Evolutionary conservation across 2,888 invertebrate genomes (phyloP).

Genomic region (Rhagonycha lutea): DNA sequence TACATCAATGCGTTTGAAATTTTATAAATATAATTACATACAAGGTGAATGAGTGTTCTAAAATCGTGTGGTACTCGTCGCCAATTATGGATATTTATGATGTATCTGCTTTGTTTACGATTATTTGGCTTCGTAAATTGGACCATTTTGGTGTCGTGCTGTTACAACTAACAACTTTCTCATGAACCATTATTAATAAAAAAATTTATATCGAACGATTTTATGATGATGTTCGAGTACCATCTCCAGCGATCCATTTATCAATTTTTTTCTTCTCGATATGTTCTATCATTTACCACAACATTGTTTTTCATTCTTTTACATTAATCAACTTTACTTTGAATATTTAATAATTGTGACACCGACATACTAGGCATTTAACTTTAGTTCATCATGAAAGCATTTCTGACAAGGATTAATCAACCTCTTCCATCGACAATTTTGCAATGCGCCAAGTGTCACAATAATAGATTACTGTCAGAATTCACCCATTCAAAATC

Average conservation of each 20-base stretch:
- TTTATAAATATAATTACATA: constrained; percentile 48
- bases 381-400: neutral
- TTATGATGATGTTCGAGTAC: neutral
- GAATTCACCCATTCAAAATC: too few species aligned
- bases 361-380: neutral
- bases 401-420: neutral
- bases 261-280: neutral
- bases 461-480: neutral
- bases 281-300: neutral
- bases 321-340: neutral
- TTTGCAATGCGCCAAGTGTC: neutral
- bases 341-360: neutral
- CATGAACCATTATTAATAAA: constrained; percentile 13
- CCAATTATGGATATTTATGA: constrained; percentile 43
- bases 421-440: neutral
- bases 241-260: neutral
- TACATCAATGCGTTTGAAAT: constrained; percentile 47
- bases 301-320: neutral
- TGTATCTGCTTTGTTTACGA: constrained; percentile 30
- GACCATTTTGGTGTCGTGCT: constrained; percentile 9
- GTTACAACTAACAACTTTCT: constrained; percentile 14
- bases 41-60: constrained; percentile 40
- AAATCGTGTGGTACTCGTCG: constrained; percentile 43
- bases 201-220: constrained; percentile 7
- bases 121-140: constrained; percentile 17